Base-by-base conservation (phyloP, 2,113 vertebrate genomes). In the Mormoops blainvillei region DNA sequence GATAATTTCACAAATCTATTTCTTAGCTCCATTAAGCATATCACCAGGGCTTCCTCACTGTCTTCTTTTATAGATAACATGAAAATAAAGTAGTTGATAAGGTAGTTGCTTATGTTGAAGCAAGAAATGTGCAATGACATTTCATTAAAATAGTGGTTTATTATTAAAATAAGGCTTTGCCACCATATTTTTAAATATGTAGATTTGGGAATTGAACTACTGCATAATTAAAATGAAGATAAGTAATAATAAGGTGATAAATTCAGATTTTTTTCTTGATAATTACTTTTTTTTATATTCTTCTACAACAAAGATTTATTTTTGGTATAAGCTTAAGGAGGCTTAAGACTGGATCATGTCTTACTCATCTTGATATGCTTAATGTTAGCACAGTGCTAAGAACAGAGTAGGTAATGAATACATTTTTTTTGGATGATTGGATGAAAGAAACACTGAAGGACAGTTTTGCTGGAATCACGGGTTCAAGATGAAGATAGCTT, bases 1-100 rank as follows among this genome's bases (percentile, higher is more conserved):
- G 65, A 48, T 81, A 85, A 85, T 94, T 96, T 85, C 71, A 82
- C 15, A 56, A 67, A 82, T 91, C 52, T 61, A 26, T 94, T 63
- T 74, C 33, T 94, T 14, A 96, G 58, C 13, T 63, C 63, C 15
- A 12, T 68, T 96, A 65, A 78, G 7, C 13, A 19, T 58, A 54
- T 41, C 20, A 45, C 14, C 1, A 68, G 10, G 12, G 13, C 31
- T 76, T 87, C 24, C 70, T 91, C 36, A 78, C 24, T 68, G 12
- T 54, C 31, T 86, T 8, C 43, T 92, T 85, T 84, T 31, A 82
- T 10, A 84, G 41, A 45, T 19, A 82, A 41, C 12, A 82, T 16
- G 74, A 88, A 68, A 91, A 73, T 54, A 56, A 80, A 83, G 48
- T 86, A 95, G 38, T 87, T 67, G 71, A 89, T 52, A 87, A 76